These are phyloP conservation scores for Chymomyza procnemis DNA, from an alignment of 2,888 invertebrate genomes.

Conservation along the genomic window DNA sequence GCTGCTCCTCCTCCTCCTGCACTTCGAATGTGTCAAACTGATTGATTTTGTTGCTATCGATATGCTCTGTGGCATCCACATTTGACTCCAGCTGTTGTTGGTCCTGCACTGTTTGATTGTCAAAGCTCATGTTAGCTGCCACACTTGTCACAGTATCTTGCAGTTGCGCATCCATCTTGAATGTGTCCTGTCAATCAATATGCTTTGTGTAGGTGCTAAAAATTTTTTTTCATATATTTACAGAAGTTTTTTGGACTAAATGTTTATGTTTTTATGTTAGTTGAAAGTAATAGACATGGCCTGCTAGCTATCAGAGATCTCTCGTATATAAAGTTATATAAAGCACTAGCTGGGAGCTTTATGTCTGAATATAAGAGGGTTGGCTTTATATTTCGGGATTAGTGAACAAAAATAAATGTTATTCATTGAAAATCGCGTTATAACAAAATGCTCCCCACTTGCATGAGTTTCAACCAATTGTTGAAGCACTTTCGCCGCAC, in stretches of 20 bases:
- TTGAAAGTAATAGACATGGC: neutral
- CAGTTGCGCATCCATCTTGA: neutral
- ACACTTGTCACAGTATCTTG: neutral
- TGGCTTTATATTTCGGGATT: no score
- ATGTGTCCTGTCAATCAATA: neutral
- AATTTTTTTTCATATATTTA: neutral
- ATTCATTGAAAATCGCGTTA: no score
- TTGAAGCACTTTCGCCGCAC: no score
- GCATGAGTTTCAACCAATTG: no score
- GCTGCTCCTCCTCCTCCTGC: no score
- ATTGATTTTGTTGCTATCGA: neutral
- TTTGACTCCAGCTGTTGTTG: neutral
- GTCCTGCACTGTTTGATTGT: neutral
- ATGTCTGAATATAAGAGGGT: no score
- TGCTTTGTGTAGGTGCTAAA: neutral
- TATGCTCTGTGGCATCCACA: neutral
- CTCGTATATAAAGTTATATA: neutral
- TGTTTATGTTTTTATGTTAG: neutral
- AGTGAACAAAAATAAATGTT: no score
- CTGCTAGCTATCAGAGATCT: neutral
- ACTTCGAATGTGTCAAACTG: neutral
- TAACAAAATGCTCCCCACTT: no score
- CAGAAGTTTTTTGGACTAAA: neutral
- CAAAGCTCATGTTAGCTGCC: neutral
- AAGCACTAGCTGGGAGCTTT: neutral